Conservation (phyloP, 2,888 invertebrate genomes). For the Himalopsyche tibetana region DNA sequence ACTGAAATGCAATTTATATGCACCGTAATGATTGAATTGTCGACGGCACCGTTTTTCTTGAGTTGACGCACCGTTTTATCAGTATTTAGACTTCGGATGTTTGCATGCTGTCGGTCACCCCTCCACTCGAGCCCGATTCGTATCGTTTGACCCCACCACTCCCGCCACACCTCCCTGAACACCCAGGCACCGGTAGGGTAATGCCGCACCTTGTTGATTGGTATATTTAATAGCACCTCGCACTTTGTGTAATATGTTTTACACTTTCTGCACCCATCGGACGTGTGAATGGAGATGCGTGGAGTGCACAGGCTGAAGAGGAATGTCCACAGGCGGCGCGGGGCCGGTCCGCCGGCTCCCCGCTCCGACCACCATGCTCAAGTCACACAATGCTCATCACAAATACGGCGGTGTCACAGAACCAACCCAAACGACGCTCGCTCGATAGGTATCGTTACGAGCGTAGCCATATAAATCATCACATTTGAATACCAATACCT, state of each 20-base stretch:
- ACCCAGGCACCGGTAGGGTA: conserved; percentile 74
- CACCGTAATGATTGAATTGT: conserved; percentile 73
- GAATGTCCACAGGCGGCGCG: conserved; percentile 69
- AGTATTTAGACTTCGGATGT: conserved; percentile 76
- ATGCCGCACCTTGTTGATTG: conserved; percentile 65
- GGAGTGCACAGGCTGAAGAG: conserved; percentile 45
- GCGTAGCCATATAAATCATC: conserved; percentile 67
- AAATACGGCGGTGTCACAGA: conserved; percentile 59
- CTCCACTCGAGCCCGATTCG: conserved; percentile 69
- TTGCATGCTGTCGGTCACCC: conserved; percentile 76
- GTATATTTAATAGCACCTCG: conserved; percentile 61
- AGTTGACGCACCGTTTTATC: conserved; percentile 77
- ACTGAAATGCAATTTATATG: conserved; percentile 78
- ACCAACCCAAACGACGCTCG: conserved; percentile 46
- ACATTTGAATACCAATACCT: conserved; percentile 86
- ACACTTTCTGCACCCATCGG: conserved; percentile 56
- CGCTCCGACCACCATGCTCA: conserved; percentile 46
- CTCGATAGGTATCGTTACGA: conserved; percentile 52
- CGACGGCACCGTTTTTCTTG: conserved; percentile 77
- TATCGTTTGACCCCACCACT: conserved; percentile 69
- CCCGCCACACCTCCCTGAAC: conserved; percentile 47
- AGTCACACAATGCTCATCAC: conserved; percentile 50
- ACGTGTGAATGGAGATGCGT: conserved; percentile 46
- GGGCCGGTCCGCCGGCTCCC: conserved; percentile 59
- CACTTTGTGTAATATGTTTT: conserved; percentile 60